phyloP scores from a whole-genome alignment of 2,797 vertebrate species.

The Eulemur mongoz region DNA sequence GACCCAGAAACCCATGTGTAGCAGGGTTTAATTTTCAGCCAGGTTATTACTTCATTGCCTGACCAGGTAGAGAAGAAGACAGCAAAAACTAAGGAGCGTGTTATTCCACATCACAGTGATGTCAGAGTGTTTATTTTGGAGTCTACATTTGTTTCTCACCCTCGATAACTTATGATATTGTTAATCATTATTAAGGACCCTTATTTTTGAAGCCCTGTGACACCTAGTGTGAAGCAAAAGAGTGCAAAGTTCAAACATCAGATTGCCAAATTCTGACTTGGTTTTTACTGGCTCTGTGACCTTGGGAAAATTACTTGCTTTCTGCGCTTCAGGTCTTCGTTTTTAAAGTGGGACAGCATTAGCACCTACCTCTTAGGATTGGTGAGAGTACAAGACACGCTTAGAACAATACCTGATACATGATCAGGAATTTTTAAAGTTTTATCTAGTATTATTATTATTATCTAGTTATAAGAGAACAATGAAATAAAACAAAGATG shows the following conservation, averaged over 20 bases:
- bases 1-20: background rate
- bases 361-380: background rate
- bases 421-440: background rate
- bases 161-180: background rate
- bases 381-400: background rate
- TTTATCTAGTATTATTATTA: background rate
- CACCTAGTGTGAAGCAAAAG: background rate
- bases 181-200: background rate
- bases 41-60: background rate
- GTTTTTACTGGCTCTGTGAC: background rate
- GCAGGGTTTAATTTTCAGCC: background rate
- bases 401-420: background rate
- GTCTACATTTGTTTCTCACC: background rate
- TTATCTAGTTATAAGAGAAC: background rate
- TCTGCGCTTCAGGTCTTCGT: background rate
- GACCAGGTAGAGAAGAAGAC: background rate
- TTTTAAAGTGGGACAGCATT: background rate
- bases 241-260: background rate
- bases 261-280: background rate
- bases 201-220: background rate
- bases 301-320: background rate
- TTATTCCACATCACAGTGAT: background rate
- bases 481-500: background rate
- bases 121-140: background rate
- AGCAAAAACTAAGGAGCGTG: background rate